A percentile compares a stretch with the other conserved stretches of the same genome.
Evolutionary conservation across 2,888 invertebrate species (phyloP).

Genomic region (Polydrusus tereticollis): DNA sequence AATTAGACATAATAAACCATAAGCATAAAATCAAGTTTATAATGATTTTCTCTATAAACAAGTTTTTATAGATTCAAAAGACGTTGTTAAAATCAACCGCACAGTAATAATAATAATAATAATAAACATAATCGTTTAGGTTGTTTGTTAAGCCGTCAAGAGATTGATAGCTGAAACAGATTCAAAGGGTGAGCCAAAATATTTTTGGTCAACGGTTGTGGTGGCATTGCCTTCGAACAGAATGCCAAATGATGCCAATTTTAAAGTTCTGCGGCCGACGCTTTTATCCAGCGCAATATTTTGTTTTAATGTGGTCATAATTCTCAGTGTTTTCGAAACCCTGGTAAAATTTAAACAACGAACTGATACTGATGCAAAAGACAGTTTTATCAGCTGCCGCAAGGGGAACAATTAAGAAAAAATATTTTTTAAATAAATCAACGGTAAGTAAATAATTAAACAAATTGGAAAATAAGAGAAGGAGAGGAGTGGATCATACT

Average conservation of each 20-base stretch:
- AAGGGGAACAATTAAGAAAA: no score
- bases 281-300: conserved; percentile 38
- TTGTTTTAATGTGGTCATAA: conserved; percentile 43
- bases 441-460: no score
- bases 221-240: conserved; percentile 30
- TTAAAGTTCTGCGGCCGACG: conserved; percentile 41
- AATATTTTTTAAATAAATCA: no score
- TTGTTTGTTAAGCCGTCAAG: conserved; percentile 13
- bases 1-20: not conserved
- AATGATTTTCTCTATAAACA: no score
- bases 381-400: no score
- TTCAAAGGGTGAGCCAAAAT: conserved; percentile 42
- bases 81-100: not conserved
- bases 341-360: conserved; percentile 27
- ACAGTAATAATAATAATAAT: no score
- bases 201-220: conserved; percentile 45
- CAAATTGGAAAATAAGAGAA: no score
- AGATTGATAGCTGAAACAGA: conserved; percentile 32
- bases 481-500: no score
- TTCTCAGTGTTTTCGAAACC: conserved; percentile 31
- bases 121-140: not conserved
- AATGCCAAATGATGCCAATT: conserved; percentile 45
- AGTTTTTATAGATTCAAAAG: no score
- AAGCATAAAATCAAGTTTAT: no score
- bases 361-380: not conserved